These are phyloP conservation scores for Camponotus floridanus DNA, from an alignment of 1,140 invertebrate species.

Conservation along the genomic window DNA sequence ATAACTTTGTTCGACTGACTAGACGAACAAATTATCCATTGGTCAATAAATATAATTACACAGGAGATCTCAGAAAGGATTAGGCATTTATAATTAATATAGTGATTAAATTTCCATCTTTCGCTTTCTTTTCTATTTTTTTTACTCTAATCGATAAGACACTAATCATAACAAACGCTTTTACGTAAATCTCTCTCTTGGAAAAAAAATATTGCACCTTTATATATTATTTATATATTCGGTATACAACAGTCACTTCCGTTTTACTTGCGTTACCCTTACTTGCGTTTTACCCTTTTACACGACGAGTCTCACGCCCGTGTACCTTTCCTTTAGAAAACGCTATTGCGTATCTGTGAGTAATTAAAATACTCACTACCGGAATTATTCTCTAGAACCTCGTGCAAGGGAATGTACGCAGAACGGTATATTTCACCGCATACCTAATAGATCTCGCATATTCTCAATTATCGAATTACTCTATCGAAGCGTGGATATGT, in stretches of 20 bases:
- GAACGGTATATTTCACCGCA: conserved; percentile 8
- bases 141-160: neutral
- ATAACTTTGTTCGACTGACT: conserved; percentile 58
- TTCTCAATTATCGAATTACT: conserved; percentile 54
- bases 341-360: conserved; percentile 16
- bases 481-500: conserved; percentile 27
- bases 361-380: conserved; percentile 58
- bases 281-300: neutral
- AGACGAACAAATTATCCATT: neutral
- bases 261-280: conserved; percentile 8
- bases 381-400: conserved; percentile 9
- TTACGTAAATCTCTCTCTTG: neutral
- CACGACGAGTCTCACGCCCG: neutral
- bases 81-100: neutral
- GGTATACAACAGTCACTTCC: neutral
- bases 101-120: neutral
- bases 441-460: neutral
- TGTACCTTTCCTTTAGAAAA: conserved; percentile 64
- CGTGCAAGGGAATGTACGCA: neutral
- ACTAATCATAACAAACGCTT: neutral
- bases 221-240: neutral
- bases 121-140: neutral
- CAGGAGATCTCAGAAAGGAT: neutral
- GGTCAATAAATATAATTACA: neutral
- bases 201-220: neutral